Conservation (phyloP, 2,888 invertebrate species). For the Bibio marci region DNA sequence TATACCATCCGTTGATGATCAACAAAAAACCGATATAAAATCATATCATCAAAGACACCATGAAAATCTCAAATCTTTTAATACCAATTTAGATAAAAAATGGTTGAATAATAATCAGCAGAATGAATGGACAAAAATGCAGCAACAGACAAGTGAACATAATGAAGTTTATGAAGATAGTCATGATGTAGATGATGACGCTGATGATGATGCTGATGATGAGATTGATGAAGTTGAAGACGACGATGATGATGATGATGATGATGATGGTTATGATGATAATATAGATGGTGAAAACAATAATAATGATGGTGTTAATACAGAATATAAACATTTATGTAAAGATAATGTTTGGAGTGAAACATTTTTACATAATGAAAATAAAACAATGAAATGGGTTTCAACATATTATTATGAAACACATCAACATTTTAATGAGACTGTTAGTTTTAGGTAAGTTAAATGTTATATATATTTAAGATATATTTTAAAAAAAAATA, state of each 20-base stretch:
- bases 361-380: not conserved
- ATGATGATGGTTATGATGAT: no score
- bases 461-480: no score
- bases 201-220: not conserved
- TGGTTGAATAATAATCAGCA: no score
- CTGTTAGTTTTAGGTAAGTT: conserved; percentile 5
- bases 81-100: no score
- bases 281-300: no score
- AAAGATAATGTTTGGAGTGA: conserved; percentile 1
- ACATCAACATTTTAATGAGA: not conserved
- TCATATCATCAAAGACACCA: no score
- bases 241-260: not conserved
- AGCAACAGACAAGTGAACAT: no score
- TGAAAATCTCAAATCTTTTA: no score
- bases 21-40: not conserved
- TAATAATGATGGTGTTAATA: not conserved
- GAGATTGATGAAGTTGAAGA: not conserved
- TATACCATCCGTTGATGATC: not conserved
- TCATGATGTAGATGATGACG: no score
- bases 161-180: no score
- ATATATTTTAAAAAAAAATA: no score
- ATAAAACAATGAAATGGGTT: conserved; percentile 1
- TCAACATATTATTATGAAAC: not conserved
- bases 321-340: not conserved
- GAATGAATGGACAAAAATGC: no score